Evolutionary conservation across 2,113 vertebrate species (phyloP), one percentile per base, ranked within the genome.

Genomic region (Arvicanthis niloticus): DNA sequence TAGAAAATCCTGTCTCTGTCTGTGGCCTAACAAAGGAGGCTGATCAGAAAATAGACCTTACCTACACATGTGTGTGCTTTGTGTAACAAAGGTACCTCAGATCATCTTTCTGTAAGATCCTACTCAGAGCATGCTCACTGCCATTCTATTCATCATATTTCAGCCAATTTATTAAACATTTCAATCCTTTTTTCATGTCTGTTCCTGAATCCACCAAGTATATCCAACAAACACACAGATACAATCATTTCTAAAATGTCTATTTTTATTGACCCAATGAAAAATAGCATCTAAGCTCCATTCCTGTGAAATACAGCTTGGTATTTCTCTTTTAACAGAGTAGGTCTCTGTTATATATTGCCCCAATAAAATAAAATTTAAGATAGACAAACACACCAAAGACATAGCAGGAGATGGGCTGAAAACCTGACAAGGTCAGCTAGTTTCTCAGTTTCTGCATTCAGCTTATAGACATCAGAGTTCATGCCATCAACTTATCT

Each of bases 31-130:
- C 67, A 88, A 81, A 45, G 15, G 42, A 65, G 84, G 29, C 7
- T 93, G 72, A 45, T 94, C 67, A 81, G 65, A 65, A 97, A 94
- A 95, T 45, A 97, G 84, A 85, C 3, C 73, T 96, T 58, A 89
- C 16, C 34, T 56, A 91, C 51, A 56, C 31, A 96, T 17, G 37
- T 4, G 16, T 17, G 19, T 78, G 1, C 29, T 16, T 1, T 5
- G 73, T 58, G 37, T n/a, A 85, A 88, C 91, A 37, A 29, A 60
- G 5, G 77, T 68, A 88, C 48, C 72, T 77, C 29, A 95, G 29
- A 90, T 75, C 7, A 53, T 67, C 62, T 78, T 16, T 16, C 24
- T 72, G 34, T 78, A 72, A 89, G 40, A 60, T 97, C 65, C 86
- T 82, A 88, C 34, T 42, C 48, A 85, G 31, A 67, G 13, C 0